These are phyloP conservation scores for Malurus cyaneus DNA, from an alignment of 2,113 vertebrate genomes.

Conservation along the genomic window DNA sequence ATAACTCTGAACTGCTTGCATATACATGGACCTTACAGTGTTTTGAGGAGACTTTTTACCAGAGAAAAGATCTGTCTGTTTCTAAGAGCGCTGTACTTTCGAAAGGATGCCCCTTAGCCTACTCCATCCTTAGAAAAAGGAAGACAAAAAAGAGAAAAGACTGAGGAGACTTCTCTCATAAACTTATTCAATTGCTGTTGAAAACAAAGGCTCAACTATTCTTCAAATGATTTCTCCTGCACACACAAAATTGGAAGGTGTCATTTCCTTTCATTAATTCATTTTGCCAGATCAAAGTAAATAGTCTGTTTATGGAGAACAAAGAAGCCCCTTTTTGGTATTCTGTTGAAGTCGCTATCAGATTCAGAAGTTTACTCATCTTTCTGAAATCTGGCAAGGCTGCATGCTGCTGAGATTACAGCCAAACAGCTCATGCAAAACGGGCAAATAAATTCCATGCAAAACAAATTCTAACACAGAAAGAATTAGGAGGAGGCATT, in stretches of 20 bases:
- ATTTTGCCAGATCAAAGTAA: slow-evolving; percentile 89
- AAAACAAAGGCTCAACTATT: background rate
- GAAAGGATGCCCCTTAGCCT: slow-evolving; percentile 26
- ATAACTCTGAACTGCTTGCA: slow-evolving; percentile 79
- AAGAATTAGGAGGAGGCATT: slow-evolving; percentile 16
- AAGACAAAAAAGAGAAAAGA: background rate
- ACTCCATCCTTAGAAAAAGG: background rate
- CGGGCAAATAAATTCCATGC: slow-evolving; percentile 48
- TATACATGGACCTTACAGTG: slow-evolving; percentile 78
- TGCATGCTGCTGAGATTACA: slow-evolving; percentile 78
- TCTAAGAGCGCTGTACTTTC: slow-evolving; percentile 23
- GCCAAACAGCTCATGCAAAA: slow-evolving; percentile 72
- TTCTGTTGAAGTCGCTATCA: slow-evolving; percentile 78
- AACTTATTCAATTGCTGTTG: background rate
- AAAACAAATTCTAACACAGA: slow-evolving; percentile 53
- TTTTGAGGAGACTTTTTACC: slow-evolving; percentile 70
- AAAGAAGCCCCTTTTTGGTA: slow-evolving; percentile 82
- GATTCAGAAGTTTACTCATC: slow-evolving; percentile 86
- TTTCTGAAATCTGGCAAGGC: slow-evolving; percentile 76
- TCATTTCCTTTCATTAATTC: slow-evolving; percentile 77
- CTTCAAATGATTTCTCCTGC: background rate
- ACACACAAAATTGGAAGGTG: slow-evolving; percentile 38
- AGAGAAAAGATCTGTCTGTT: slow-evolving; percentile 61
- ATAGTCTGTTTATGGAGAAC: slow-evolving; percentile 90
- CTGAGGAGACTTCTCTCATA: background rate